These are phyloP conservation scores for Chloroceryle inda DNA, from an alignment of 2,797 vertebrate species.

Conservation along the genomic window DNA sequence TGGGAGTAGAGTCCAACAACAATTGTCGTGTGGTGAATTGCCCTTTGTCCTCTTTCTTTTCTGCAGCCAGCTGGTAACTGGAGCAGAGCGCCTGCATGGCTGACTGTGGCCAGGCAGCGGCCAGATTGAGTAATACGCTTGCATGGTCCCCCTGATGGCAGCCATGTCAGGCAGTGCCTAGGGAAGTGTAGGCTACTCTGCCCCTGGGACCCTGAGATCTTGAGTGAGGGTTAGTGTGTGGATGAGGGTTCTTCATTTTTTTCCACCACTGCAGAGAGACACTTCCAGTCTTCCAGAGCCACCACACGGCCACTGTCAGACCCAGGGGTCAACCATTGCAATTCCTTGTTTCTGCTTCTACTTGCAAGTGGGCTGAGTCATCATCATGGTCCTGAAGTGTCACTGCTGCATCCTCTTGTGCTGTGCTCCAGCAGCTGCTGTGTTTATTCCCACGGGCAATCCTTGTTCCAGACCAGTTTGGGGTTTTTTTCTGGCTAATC, in stretches of 20 bases:
- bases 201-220: not conserved
- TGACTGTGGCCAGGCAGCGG: not conserved
- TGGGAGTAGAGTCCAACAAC: not conserved
- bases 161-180: not conserved
- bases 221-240: not conserved
- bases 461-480: not conserved
- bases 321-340: not conserved
- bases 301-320: rapidly evolving
- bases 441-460: not conserved
- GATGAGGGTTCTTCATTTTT: not conserved
- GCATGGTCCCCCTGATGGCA: not conserved
- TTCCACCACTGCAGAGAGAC: not conserved
- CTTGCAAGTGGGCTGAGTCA: not conserved
- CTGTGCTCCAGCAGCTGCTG: not conserved
- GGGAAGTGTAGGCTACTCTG: not conserved
- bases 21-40: not conserved
- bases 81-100: not conserved
- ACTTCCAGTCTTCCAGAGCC: not conserved
- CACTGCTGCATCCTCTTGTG: not conserved
- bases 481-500: not conserved
- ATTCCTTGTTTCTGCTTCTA: not conserved
- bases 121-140: not conserved
- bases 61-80: constrained; percentile 1
- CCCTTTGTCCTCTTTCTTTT: constrained; percentile 41
- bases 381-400: not conserved